phyloP scores from a whole-genome alignment of 2,113 vertebrate species.

The Menidia beryllina region DNA sequence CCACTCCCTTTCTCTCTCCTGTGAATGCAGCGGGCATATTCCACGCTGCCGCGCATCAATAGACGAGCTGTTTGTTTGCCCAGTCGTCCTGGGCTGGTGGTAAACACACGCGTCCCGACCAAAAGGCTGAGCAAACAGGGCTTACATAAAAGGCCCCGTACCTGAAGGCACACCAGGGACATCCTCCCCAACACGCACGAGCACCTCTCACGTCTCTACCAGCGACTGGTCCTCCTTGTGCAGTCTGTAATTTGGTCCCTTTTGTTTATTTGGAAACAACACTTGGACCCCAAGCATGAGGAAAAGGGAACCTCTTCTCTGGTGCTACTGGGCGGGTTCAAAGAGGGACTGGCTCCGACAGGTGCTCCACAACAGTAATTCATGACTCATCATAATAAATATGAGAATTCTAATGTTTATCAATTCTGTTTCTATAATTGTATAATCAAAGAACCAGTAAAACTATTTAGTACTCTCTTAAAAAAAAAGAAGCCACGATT shows the following conservation, averaged over 20 bases:
- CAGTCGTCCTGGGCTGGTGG: slow-evolving; percentile 75
- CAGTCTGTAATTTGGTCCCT: slow-evolving; percentile 28
- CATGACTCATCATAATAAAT: no score
- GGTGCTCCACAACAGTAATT: slow-evolving; percentile 77
- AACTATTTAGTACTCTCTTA: no score
- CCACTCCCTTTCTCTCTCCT: slow-evolving; percentile 25
- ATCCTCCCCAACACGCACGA: slow-evolving; percentile 22
- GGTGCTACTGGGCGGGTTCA: slow-evolving; percentile 41
- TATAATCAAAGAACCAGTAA: no score
- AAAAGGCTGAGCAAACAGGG: slow-evolving; percentile 80
- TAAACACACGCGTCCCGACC: slow-evolving; percentile 74
- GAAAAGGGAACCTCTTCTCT: neutral
- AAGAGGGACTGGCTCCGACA: slow-evolving; percentile 61
- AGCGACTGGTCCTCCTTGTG: slow-evolving; percentile 42
- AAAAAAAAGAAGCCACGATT: no score
- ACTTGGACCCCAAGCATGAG: slow-evolving; percentile 42
- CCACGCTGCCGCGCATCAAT: slow-evolving; percentile 78
- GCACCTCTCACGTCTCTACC: slow-evolving; percentile 12
- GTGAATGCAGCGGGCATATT: slow-evolving; percentile 76
- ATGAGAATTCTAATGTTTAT: no score
- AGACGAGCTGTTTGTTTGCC: slow-evolving; percentile 82
- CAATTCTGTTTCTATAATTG: no score
- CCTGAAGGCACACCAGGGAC: slow-evolving; percentile 28
- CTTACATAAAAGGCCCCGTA: slow-evolving; percentile 79
- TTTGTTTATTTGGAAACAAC: slow-evolving; percentile 57